A percentile compares a stretch with the other conserved stretches of the same genome.
These are phyloP conservation scores for Oophaga pumilio DNA, from an alignment of 2,113 vertebrate genomes.

Conservation along the genomic window DNA sequence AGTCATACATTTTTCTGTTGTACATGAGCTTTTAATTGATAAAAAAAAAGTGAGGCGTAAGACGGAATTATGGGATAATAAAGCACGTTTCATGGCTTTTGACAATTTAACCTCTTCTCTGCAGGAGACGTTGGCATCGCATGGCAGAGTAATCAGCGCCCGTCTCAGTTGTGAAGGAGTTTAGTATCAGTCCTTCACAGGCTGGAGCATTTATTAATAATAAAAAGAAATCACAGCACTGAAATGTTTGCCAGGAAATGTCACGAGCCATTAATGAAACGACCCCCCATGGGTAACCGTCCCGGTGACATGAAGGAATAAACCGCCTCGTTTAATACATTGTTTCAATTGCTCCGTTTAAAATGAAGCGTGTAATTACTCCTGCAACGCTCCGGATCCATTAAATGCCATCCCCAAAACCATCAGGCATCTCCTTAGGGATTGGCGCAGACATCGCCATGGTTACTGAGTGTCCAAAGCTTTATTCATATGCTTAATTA, in stretches of 20 bases:
- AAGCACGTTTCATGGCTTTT: background rate
- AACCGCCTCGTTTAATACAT: constrained; percentile 55
- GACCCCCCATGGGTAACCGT: constrained; percentile 41
- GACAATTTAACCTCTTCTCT: background rate
- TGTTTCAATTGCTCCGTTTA: constrained; percentile 51
- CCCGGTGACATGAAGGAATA: constrained; percentile 45
- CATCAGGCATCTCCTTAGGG: constrained; percentile 39
- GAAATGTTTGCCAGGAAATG: constrained; percentile 47
- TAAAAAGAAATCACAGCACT: constrained; percentile 39
- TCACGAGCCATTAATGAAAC: constrained; percentile 52
- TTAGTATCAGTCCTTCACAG: constrained; percentile 16
- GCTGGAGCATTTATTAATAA: constrained; percentile 32
- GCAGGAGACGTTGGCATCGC: background rate
- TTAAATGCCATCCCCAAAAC: constrained; percentile 50
- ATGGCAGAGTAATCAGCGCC: background rate
- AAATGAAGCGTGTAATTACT: constrained; percentile 58
- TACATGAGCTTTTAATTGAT: background rate
- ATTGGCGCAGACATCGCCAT: constrained; percentile 49
- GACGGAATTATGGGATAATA: background rate
- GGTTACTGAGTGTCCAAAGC: constrained; percentile 56
- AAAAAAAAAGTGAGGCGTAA: no score
- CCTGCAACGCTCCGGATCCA: constrained; percentile 42
- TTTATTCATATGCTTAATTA: constrained; percentile 59
- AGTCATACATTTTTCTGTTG: no score
- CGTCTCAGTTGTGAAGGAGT: constrained; percentile 13